Evolutionary conservation across 2,888 invertebrate genomes (phyloP).

Genomic region (Holacanthella duospinosa): DNA sequence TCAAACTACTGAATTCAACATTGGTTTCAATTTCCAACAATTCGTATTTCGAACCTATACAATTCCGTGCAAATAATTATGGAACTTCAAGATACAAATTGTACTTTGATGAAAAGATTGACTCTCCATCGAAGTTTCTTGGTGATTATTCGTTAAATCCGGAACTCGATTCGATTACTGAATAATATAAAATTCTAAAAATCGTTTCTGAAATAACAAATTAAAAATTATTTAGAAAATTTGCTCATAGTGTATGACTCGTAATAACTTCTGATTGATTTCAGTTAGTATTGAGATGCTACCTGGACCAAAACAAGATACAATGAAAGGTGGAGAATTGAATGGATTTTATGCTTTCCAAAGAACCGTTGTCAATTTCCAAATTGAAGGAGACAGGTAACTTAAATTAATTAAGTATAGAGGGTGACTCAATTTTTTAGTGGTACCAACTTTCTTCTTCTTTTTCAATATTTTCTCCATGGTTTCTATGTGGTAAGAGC

Average conservation of each 20-base stretch:
- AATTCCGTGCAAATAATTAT: constrained; percentile 10
- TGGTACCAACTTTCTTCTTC: too few relatives aligned
- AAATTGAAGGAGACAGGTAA: constrained; percentile 1
- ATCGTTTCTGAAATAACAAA: too few relatives aligned
- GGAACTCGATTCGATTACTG: too few relatives aligned
- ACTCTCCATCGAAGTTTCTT: background rate
- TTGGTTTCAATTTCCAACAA: background rate
- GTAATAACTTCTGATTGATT: background rate
- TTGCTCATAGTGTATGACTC: too few relatives aligned
- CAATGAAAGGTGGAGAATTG: constrained; percentile 7
- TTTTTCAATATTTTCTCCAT: background rate
- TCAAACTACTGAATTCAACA: background rate
- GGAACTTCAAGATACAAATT: constrained; percentile 7
- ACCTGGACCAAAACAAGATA: background rate
- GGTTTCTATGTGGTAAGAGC: too few relatives aligned
- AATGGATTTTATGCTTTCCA: constrained; percentile 7
- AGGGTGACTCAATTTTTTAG: background rate
- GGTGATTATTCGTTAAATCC: too few relatives aligned
- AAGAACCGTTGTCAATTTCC: background rate
- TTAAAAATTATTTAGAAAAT: too few relatives aligned
- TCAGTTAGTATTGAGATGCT: background rate
- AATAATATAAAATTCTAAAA: too few relatives aligned
- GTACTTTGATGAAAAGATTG: background rate
- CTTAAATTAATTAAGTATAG: background rate
- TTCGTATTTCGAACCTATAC: constrained; percentile 3